Evolutionary conservation across 2,113 vertebrate species (phyloP), one percentile per base, ranked within the genome.

Genomic region (Numenius arquata): DNA sequence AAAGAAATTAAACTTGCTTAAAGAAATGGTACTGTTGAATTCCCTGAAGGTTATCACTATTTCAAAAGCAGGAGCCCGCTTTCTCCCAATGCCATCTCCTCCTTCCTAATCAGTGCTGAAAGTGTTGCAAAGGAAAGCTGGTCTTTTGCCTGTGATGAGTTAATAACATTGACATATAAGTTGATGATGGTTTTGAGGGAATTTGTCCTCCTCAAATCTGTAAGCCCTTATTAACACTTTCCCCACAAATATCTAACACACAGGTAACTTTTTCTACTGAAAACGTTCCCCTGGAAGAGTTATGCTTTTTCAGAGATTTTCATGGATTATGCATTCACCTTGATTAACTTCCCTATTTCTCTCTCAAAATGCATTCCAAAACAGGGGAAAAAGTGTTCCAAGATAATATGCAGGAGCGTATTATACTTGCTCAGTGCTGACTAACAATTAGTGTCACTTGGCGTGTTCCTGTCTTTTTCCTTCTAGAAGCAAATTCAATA

Each of bases 381-480:
- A 91, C 65, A 41, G 26, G 20, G 23, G 5, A 1, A 68, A 73
- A 34, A 83, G 20, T 6, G 29, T 95, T 93, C 89, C 76, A 89
- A 66, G 92, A 92, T 95, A 96, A 95, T 95, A 93, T 91, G 87
- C 76, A 76, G 75, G 58, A 90, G 79, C 2, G 1, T 79, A 96
- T 96, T 96, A 88, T 94, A 80, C 90, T 95, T 92, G 79, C 91
- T 95, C n/a, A 81, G 77, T 40, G 76, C 91, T 95, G 95, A 90
- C 90, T 96, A 96, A 97, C 95, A 97, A 97, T 97, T 97, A 97
- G 95, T 93, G 96, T 97, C 94, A 97, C 93, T 96, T 95, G 95
- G 95, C 87, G 78, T 45, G 93, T 92, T 96, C 76, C 92, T 89
- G 87, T 91, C 93, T 94, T 92, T 95, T 94, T 88, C 93, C 66